These are phyloP conservation scores for Tapirus terrestris DNA, from an alignment of 2,113 vertebrate species.

Conservation along the genomic window DNA sequence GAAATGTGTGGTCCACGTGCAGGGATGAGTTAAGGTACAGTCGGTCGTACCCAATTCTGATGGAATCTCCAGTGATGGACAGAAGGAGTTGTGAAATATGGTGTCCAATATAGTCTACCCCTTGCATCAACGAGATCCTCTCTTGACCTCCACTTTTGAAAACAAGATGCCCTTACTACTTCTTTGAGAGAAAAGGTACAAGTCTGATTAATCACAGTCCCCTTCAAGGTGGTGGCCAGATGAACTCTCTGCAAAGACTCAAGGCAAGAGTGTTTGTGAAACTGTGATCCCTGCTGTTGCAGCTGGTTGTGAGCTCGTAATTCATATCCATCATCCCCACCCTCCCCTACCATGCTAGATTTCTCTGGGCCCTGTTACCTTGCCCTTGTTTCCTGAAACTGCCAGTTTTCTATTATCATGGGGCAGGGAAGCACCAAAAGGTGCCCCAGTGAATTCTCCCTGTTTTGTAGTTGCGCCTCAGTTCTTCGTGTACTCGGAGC, in stretches of 20 bases:
- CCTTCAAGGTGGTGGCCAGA: background rate
- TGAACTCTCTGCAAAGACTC: background rate
- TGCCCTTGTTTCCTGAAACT: background rate
- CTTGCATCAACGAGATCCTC: background rate
- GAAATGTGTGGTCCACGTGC: background rate
- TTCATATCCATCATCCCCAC: background rate
- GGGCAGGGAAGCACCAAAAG: background rate
- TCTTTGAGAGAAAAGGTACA: background rate
- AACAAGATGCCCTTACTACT: background rate
- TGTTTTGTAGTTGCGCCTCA: background rate
- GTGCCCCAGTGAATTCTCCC: no score
- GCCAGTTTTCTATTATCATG: background rate
- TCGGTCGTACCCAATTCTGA: background rate
- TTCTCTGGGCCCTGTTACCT: background rate
- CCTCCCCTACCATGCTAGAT: no score
- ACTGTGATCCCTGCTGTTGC: background rate
- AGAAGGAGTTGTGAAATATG: background rate
- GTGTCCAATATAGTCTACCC: background rate
- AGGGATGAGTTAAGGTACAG: no score
- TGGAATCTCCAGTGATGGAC: background rate
- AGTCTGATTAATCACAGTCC: background rate
- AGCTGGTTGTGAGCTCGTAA: background rate
- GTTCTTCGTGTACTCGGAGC: background rate
- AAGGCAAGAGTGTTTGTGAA: background rate
- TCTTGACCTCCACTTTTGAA: background rate